A percentile compares a stretch with the other conserved stretches of the same genome.
phyloP scores from a whole-genome alignment of 2,888 invertebrate species.

The Spatulosminthurus flaviceps region DNA sequence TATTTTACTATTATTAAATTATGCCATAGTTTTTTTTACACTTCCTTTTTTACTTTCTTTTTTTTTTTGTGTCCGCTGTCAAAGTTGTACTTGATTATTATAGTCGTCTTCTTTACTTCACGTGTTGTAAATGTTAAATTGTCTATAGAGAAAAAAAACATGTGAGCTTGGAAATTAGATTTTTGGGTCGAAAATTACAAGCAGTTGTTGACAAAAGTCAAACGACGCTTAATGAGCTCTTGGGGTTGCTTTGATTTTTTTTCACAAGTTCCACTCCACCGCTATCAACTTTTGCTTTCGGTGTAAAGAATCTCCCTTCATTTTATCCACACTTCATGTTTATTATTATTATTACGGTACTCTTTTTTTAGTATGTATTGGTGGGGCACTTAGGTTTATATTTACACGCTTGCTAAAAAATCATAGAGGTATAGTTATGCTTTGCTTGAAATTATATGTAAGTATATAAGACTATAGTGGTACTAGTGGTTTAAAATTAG shows the following conservation, averaged over 20 bases:
- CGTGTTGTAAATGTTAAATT: constrained; percentile 15
- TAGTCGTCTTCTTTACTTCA: background rate
- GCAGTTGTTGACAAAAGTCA: constrained; percentile 35
- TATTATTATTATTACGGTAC: constrained; percentile 9
- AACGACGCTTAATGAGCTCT: constrained; percentile 32
- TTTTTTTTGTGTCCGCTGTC: constrained; percentile 2
- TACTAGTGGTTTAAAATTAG: background rate
- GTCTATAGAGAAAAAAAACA: constrained; percentile 7
- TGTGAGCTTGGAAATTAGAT: constrained; percentile 30
- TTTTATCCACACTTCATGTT: background rate
- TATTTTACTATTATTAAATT: too few relatives aligned
- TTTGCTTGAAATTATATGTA: too few relatives aligned
- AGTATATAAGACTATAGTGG: too few relatives aligned
- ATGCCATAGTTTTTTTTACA: background rate
- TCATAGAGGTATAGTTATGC: background rate
- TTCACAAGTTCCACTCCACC: background rate
- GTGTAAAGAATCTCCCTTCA: background rate
- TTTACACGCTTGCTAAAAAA: background rate
- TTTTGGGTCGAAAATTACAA: constrained; percentile 25
- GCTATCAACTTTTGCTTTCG: background rate
- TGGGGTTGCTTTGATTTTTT: constrained; percentile 28
- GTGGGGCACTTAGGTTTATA: background rate
- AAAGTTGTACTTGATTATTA: background rate
- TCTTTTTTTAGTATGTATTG: background rate
- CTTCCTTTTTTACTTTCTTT: background rate